Percentiles rank a stretch among this genome's conserved stretches.
Evolutionary conservation across 64 coral and sea anemone genomes (phyloP).

Genomic region (Montipora cactus): DNA sequence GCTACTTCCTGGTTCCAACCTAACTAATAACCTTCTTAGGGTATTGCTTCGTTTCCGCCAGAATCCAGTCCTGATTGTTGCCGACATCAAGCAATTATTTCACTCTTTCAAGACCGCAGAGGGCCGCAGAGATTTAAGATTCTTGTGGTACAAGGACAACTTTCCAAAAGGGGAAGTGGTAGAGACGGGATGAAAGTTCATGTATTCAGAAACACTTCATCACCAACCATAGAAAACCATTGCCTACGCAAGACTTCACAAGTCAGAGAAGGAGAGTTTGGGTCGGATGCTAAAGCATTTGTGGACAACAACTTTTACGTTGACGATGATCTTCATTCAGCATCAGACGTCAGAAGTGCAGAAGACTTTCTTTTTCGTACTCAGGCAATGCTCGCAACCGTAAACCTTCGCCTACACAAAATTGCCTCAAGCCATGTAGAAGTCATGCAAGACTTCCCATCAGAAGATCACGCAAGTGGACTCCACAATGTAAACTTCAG

Average conservation of each 20-base stretch:
- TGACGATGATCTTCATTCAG: conserved; percentile 9
- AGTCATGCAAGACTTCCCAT: background rate
- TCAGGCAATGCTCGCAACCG: conserved; percentile 31
- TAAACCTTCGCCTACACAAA: background rate
- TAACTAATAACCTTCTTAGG: background rate
- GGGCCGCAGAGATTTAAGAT: background rate
- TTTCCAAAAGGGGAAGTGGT: background rate
- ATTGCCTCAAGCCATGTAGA: background rate
- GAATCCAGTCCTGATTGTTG: background rate
- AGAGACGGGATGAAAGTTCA: conserved; percentile 40
- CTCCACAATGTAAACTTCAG: too few relatives aligned
- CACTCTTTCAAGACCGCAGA: background rate
- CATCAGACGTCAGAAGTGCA: background rate
- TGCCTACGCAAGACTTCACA: background rate
- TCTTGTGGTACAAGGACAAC: conserved; percentile 20
- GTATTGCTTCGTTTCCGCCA: background rate
- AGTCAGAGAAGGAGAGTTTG: background rate
- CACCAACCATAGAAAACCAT: background rate
- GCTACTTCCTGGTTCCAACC: background rate
- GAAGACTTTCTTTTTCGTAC: background rate
- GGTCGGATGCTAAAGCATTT: conserved; percentile 4
- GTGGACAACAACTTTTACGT: conserved; percentile 37
- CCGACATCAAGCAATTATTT: conserved; percentile 9
- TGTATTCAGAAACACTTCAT: conserved; percentile 24
- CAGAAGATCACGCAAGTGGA: background rate